phyloP scores from a whole-genome alignment of 2,113 vertebrate genomes.

The Microcebus ravelobensis region DNA sequence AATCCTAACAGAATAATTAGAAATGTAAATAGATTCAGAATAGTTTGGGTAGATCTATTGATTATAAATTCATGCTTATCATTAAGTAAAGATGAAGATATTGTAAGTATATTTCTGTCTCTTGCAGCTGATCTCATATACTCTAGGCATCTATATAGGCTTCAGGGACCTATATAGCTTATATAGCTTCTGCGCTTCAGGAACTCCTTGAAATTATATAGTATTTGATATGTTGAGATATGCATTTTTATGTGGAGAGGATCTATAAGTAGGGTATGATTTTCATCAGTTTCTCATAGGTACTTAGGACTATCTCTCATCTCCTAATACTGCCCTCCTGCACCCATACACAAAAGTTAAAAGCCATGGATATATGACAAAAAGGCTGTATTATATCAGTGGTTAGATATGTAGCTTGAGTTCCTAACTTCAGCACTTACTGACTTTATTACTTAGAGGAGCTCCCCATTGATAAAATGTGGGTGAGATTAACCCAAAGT shows the following conservation, averaged over 20 bases:
- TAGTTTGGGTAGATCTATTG: slow-evolving; percentile 34
- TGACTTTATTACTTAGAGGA: slow-evolving; percentile 1
- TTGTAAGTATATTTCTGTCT: slow-evolving; percentile 9
- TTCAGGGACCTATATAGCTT: not conserved
- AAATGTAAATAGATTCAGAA: slow-evolving; percentile 4
- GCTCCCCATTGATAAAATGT: not conserved
- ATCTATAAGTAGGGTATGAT: not conserved
- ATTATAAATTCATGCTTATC: not conserved
- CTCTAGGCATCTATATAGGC: not conserved
- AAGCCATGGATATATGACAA: not conserved
- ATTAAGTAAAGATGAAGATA: slow-evolving; percentile 4
- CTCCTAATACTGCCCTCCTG: not conserved
- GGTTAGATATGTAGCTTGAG: not conserved
- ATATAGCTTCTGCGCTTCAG: no score
- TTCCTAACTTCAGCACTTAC: slow-evolving; percentile 22
- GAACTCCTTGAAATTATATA: not conserved
- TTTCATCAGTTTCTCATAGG: slow-evolving; percentile 3
- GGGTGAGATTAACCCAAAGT: not conserved
- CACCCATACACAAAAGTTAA: not conserved
- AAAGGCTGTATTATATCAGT: not conserved
- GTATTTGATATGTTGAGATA: not conserved
- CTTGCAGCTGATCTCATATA: not conserved
- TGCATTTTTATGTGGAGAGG: slow-evolving; percentile 6
- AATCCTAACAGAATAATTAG: slow-evolving; percentile 30
- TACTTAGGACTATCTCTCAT: not conserved